Conservation (phyloP, 2,888 invertebrate species). For the Glyphotaelius pellucidus region DNA sequence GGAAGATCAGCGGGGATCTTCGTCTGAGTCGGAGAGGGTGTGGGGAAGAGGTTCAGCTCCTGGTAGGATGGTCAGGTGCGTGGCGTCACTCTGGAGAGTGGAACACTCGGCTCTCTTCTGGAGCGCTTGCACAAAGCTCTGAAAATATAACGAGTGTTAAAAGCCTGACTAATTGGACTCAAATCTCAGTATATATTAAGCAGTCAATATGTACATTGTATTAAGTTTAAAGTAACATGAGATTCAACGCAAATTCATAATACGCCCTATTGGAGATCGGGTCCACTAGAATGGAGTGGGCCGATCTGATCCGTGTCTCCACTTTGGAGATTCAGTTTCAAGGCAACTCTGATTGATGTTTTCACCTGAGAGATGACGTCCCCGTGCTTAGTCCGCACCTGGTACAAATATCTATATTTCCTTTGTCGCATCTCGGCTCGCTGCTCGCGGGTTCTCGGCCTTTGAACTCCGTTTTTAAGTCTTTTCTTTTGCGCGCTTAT, state of each 20-base stretch:
- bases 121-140: constrained; percentile 89
- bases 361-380: constrained; percentile 92
- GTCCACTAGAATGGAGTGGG: background rate
- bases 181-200: background rate
- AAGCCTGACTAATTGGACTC: background rate
- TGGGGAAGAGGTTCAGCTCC: constrained; percentile 79
- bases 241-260: background rate
- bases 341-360: background rate
- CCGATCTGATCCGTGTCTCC: background rate
- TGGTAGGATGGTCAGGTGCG: constrained; percentile 87
- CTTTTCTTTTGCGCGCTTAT: constrained; percentile 75
- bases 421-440: constrained; percentile 88
- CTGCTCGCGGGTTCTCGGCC: constrained; percentile 83
- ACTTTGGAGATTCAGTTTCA: background rate
- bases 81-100: constrained; percentile 87
- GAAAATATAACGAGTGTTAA: constrained; percentile 67
- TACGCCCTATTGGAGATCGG: background rate
- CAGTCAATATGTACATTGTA: background rate
- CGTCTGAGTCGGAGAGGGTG: constrained; percentile 79
- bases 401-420: constrained; percentile 92
- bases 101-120: constrained; percentile 87
- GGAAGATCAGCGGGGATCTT: constrained; percentile 44
- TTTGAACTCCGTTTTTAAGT: constrained; percentile 71
- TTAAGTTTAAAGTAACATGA: background rate
- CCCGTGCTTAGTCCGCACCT: constrained; percentile 92